A percentile compares a stretch with the other conserved stretches of the same genome.
Evolutionary conservation across 2,888 invertebrate species (phyloP).

Genomic region (Mamestra brassicae): DNA sequence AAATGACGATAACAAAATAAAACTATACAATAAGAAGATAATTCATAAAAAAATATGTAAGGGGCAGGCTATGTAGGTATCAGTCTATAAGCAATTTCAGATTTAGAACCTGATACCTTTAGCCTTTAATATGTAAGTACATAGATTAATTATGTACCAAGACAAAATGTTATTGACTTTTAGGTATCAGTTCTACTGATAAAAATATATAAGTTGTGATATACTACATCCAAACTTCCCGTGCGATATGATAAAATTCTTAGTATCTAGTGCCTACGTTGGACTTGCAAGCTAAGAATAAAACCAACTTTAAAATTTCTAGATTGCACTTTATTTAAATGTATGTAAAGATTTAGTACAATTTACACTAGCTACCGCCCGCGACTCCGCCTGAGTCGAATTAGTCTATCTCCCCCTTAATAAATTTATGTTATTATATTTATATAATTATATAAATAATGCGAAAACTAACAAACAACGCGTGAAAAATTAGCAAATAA

Average conservation of each 20-base stretch:
- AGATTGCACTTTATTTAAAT: background rate
- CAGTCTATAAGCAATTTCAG: constrained; percentile 17
- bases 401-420: too few species aligned
- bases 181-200: constrained; percentile 42
- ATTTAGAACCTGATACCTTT: constrained; percentile 31
- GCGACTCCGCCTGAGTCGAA: too few species aligned
- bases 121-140: constrained; percentile 23
- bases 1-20: constrained; percentile 12
- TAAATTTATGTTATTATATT: too few species aligned
- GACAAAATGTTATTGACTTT: constrained; percentile 27
- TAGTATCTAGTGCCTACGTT: background rate
- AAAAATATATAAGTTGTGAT: constrained; percentile 18
- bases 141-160: background rate
- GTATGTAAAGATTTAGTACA: too few species aligned
- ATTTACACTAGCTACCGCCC: too few species aligned
- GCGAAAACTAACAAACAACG: too few species aligned
- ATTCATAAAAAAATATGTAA: constrained; percentile 22
- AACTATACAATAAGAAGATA: constrained; percentile 2
- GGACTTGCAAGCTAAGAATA: background rate
- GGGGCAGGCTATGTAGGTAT: constrained; percentile 18
- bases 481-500: too few species aligned
- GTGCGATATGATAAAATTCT: constrained; percentile 28
- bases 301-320: background rate
- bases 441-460: too few species aligned
- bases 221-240: constrained; percentile 17